These are phyloP conservation scores for Rhynchophorus ferrugineus DNA, from an alignment of 1,140 invertebrate species.

Conservation along the genomic window DNA sequence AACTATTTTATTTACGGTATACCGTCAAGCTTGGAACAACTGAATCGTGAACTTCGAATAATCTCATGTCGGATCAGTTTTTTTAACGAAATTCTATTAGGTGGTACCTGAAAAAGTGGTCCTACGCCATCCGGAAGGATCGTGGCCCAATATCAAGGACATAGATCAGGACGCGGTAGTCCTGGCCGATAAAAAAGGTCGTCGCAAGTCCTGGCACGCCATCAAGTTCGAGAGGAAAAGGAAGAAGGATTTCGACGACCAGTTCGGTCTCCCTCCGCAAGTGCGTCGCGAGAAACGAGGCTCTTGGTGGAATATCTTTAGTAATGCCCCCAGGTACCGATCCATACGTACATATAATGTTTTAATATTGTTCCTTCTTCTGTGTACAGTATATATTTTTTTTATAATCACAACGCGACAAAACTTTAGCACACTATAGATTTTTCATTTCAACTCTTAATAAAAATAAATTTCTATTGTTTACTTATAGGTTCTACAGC, in stretches of 20 bases:
- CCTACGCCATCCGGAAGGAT: conserved; percentile 41
- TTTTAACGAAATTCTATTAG: too few species aligned
- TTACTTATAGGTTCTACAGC: too few species aligned
- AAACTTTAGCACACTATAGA: too few species aligned
- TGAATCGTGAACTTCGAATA: too few species aligned
- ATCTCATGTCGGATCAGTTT: neutral
- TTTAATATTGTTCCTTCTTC: too few species aligned
- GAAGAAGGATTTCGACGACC: conserved; percentile 47
- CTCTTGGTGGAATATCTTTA: conserved; percentile 81
- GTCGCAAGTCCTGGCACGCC: conserved; percentile 68
- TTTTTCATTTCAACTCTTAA: too few species aligned
- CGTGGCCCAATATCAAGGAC: conserved; percentile 40
- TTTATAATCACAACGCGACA: too few species aligned
- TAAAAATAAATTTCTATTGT: too few species aligned
- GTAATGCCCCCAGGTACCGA: conserved; percentile 63
- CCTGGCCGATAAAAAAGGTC: conserved; percentile 36
- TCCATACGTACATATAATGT: too few species aligned
- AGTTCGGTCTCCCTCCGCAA: conserved; percentile 32
- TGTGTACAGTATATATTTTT: too few species aligned
- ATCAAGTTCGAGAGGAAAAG: conserved; percentile 57
- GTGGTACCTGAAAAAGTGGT: conserved; percentile 21
- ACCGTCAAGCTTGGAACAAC: too few species aligned
- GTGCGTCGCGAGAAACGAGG: conserved; percentile 62
- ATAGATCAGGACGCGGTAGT: conserved; percentile 34
- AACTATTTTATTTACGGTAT: too few species aligned